Evolutionary conservation across 1,140 invertebrate genomes (phyloP).

Genomic region (Proales similis): DNA sequence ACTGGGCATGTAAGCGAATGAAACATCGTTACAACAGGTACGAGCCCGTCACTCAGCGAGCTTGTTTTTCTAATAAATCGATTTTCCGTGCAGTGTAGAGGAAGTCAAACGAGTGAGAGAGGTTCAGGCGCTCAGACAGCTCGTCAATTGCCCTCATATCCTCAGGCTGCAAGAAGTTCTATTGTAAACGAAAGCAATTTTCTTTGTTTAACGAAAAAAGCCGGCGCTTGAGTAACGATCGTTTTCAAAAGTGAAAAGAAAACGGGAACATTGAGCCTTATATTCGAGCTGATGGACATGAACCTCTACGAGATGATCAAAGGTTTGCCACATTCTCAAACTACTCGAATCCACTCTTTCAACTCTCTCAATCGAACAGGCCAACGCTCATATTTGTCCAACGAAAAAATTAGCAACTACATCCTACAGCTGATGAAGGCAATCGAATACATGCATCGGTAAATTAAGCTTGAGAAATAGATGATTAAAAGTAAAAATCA

Average conservation of each 20-base stretch:
- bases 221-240: not conserved
- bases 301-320: conserved; percentile 63
- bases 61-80: conserved; percentile 5
- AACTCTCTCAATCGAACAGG: conserved; percentile 5
- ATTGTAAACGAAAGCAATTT: conserved; percentile 59
- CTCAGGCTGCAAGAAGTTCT: conserved; percentile 60
- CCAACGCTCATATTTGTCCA: conserved; percentile 17
- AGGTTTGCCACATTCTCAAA: conserved; percentile 44
- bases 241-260: conserved; percentile 53
- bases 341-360: not conserved
- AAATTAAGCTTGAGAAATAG: not conserved
- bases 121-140: conserved; percentile 59
- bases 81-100: conserved; percentile 51
- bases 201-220: conserved; percentile 10
- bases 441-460: conserved; percentile 38
- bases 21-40: conserved; percentile 60
- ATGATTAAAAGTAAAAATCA: not conserved
- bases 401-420: conserved; percentile 19
- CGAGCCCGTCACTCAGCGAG: not conserved
- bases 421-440: conserved; percentile 38
- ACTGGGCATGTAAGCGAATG: conserved; percentile 61
- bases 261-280: conserved; percentile 58
- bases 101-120: conserved; percentile 60
- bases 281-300: conserved; percentile 66
- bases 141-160: conserved; percentile 60